These are phyloP conservation scores for Platycercus adscitus DNA, from an alignment of 2,113 vertebrate species.

Conservation along the genomic window DNA sequence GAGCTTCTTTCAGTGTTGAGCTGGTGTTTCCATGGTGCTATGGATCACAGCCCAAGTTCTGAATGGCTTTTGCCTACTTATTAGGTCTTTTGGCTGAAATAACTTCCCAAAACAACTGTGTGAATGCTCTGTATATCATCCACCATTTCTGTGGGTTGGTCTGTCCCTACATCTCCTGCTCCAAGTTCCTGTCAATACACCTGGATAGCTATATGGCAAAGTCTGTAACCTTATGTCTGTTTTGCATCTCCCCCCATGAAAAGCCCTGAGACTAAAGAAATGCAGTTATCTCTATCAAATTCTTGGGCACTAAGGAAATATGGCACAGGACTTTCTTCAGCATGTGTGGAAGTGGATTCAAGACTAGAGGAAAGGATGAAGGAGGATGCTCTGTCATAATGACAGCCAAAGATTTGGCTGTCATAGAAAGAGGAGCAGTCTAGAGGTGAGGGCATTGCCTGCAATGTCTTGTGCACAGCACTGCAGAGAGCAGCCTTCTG, in stretches of 20 bases:
- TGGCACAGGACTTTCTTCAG: background rate
- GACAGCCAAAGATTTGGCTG: fast-evolving
- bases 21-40: background rate
- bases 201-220: background rate
- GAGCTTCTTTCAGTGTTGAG: background rate
- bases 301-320: background rate
- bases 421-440: background rate
- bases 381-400: background rate
- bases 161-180: background rate
- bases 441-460: background rate
- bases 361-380: background rate
- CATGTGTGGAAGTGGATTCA: background rate
- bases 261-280: background rate
- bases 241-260: background rate
- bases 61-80: background rate
- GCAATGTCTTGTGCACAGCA: background rate
- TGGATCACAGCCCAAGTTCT: background rate
- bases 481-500: background rate
- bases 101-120: background rate
- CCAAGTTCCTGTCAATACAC: background rate
- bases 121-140: background rate
- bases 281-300: background rate
- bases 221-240: background rate
- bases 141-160: background rate
- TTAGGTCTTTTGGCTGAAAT: background rate